Conservation (phyloP, 2,797 vertebrate species). For the Podargus strigoides region DNA sequence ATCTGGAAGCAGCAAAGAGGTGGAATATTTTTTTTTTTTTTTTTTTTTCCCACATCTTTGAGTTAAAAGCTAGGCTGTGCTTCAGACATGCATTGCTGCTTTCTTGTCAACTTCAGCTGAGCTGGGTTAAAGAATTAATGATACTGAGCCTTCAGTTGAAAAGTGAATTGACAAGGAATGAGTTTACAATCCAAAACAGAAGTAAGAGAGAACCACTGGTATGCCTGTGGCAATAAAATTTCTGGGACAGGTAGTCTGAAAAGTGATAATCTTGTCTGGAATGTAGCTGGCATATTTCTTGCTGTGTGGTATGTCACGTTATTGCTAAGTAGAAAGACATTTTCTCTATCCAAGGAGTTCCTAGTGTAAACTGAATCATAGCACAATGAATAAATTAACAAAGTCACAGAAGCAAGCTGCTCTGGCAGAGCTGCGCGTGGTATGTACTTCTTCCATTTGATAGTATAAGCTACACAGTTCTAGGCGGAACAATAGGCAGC, state of each 20-base stretch:
- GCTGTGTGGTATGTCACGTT: not conserved
- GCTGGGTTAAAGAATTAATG: not conserved
- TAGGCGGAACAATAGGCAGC: not conserved
- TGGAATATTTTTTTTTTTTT: not conserved
- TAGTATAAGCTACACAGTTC: fast-evolving
- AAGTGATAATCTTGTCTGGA: not conserved
- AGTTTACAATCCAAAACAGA: not conserved
- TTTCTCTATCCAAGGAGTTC: not conserved
- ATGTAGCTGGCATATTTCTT: not conserved
- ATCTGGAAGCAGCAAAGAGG: not conserved
- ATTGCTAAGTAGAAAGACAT: not conserved
- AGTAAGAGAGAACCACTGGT: not conserved
- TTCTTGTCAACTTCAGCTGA: not conserved
- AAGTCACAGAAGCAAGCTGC: not conserved
- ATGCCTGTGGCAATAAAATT: not conserved
- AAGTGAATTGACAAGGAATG: not conserved
- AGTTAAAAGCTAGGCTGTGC: not conserved
- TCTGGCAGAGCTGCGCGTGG: not conserved
- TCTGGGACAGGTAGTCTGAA: not conserved
- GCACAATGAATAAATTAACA: not conserved
- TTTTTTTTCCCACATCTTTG: too few relatives aligned
- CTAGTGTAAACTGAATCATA: not conserved
- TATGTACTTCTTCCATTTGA: not conserved
- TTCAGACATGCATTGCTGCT: not conserved
- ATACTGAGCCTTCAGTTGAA: not conserved